phyloP scores from a whole-genome alignment of 2,113 vertebrate genomes.

The Syrmaticus mikado region DNA sequence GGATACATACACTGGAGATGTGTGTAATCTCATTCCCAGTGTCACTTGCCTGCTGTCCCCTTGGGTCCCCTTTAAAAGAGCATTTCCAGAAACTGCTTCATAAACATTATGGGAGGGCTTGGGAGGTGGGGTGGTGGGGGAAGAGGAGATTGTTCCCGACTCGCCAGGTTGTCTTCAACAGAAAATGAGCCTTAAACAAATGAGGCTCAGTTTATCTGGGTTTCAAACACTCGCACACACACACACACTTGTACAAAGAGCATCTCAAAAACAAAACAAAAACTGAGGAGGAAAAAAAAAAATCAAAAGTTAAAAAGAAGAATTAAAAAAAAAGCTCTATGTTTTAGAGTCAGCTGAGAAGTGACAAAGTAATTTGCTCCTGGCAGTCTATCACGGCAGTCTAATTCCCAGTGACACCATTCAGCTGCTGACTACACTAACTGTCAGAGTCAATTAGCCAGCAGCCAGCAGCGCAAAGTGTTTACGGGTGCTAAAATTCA shows the following conservation, averaged over 20 bases:
- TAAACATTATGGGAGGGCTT: neutral
- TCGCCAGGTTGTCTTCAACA: neutral
- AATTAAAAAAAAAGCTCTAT: slow-evolving; percentile 13
- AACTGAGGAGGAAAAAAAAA: neutral
- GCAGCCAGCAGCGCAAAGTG: slow-evolving; percentile 75
- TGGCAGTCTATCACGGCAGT: slow-evolving; percentile 79
- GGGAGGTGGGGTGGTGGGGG: neutral
- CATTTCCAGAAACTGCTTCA: slow-evolving; percentile 29
- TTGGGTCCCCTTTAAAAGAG: neutral
- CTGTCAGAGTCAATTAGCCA: slow-evolving; percentile 82
- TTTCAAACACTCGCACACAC: slow-evolving; percentile 1
- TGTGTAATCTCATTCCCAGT: neutral
- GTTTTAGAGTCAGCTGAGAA: slow-evolving; percentile 77
- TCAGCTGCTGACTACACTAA: slow-evolving; percentile 81
- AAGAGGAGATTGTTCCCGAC: neutral
- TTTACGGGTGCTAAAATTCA: slow-evolving; percentile 80
- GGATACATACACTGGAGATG: fast-evolving
- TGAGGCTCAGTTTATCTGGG: neutral
- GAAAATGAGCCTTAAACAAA: slow-evolving; percentile 48
- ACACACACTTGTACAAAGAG: neutral
- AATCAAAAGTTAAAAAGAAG: slow-evolving; percentile 1
- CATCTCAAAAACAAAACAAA: slow-evolving; percentile 29
- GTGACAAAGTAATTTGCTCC: slow-evolving; percentile 81
- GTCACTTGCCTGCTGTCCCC: neutral
- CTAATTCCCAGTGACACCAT: slow-evolving; percentile 81